Evolutionary conservation across 1,140 invertebrate genomes (phyloP), one percentile per base, ranked within the genome.

Genomic region (Apocrypta bakeri): DNA sequence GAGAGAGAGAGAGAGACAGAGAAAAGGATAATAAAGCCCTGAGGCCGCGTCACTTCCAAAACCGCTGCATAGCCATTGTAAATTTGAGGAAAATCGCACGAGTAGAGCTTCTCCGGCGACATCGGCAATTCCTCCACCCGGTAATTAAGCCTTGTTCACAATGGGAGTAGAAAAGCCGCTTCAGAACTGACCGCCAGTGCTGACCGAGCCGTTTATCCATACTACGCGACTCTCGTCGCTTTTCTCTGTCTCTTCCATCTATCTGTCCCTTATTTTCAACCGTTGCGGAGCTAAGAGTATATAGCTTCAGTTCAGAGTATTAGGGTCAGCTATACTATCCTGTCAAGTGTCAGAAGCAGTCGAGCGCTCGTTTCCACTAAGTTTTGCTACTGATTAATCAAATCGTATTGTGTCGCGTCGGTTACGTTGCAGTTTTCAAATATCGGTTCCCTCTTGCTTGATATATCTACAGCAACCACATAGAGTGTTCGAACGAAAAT

Each of bases 81-180:
- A 74, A 74, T 74, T 48, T 25, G 1, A 8, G 27, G 14, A 29
- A 31, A 63, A 76, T 48, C 48, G 56, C 14, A 37, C 14, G 29
- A 27, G 66, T 6, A 1, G 31, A 31, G 27, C 31, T 33, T 33
- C 37, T 48, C 48, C 48, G 21, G 21, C 48, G 48, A 56, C 48
- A 56, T 56, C 48, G 48, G 48, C 48, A 56, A 56, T 56, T 56
- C 68, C 72, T 72, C 78, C 78, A 73, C 40, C 48, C 73, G 68
- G 48, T 87, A 87, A 89, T 89, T 89, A 89, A 89, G 87, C 83
- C 88, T 82, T 86, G 88, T 84, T 88, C 88, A 89, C 88, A 88
- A 89, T 89, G 86, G 87, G 85, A 89, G 88, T 88, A 87, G 87
- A 89, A 89, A 89, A 85, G 87, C 83, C 81, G 84, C 40, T 25